phyloP scores from a whole-genome alignment of 1,140 invertebrate species.

The Batillaria attramentaria region DNA sequence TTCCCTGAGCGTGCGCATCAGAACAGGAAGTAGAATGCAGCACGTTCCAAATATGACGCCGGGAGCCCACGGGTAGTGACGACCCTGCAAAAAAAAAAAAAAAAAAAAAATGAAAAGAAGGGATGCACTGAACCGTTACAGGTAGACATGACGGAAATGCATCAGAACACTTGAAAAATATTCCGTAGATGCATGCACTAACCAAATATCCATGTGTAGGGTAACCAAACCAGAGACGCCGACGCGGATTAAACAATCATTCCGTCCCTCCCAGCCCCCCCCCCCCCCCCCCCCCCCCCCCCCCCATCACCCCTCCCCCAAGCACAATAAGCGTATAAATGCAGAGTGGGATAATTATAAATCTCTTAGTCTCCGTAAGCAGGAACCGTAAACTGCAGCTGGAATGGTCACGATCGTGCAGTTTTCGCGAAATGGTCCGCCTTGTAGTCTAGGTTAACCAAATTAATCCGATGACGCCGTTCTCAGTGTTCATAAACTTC shows the following conservation, averaged over 20 bases:
- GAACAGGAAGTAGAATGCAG: constrained; percentile 30
- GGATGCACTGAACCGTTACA: neutral
- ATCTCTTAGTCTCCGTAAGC: too few species aligned
- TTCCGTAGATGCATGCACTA: neutral
- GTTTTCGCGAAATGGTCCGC: too few species aligned
- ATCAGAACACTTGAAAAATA: neutral
- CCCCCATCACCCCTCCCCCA: too few species aligned
- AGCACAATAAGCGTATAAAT: too few species aligned
- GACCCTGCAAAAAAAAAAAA: constrained; percentile 30
- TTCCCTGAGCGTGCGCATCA: constrained; percentile 40
- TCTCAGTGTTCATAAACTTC: neutral
- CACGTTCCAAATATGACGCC: constrained; percentile 46
- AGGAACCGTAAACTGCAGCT: too few species aligned
- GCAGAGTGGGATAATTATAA: too few species aligned
- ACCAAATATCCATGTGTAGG: neutral
- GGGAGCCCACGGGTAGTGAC: constrained; percentile 33
- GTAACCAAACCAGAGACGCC: neutral
- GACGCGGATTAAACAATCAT: neutral
- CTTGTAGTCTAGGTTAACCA: too few species aligned
- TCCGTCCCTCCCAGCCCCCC: neutral
- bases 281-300: too few species aligned
- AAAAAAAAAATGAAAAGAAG: neutral
- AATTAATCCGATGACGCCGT: too few species aligned
- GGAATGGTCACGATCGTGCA: too few species aligned
- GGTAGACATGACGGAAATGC: neutral